Evolutionary conservation across 2,113 vertebrate species (phyloP).

Genomic region (pig (Sus scrofa)): T2T-Sscrofa CM000825.6:67683501-67684000

Average conservation of each 20-base stretch:
- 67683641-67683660: not conserved
- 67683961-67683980: too few species aligned
- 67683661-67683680: rapidly evolving
- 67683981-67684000: not conserved
- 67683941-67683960: not conserved
- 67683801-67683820: too few species aligned
- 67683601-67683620: not conserved
- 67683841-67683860: not conserved
- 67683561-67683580: not conserved
- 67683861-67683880: not conserved
- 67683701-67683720: not conserved
- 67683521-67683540: not conserved
- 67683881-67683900: not conserved
- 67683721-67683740: not conserved
- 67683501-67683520: not conserved
- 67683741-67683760: not conserved
- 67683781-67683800: not conserved
- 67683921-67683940: not conserved
- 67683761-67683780: not conserved
- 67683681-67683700: not conserved
- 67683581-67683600: rapidly evolving
- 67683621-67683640: not conserved
- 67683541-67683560: not conserved
- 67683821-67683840: not conserved
- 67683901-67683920: too few species aligned